Evolutionary conservation across 2,888 invertebrate species (phyloP), one percentile per base, ranked within the genome.

Genomic region (Cinara cedri): DNA sequence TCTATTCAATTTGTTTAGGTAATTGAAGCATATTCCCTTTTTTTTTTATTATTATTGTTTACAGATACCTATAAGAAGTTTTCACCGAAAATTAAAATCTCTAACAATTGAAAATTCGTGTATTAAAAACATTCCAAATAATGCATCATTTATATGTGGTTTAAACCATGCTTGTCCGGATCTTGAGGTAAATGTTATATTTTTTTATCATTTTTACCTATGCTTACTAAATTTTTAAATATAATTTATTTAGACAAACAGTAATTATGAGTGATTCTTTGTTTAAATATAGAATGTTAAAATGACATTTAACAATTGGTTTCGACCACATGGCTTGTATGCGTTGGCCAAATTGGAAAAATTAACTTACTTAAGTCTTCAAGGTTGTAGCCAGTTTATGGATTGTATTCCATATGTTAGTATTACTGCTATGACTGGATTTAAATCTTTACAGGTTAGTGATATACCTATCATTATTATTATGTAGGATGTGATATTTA

Each of bases 351-450:
- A 93, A 86, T 86, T 91, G 84, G 86, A 88, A 1, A 85, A 86
- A 9, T 87, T 94, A 42, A 88, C 88, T 57, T 88, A 89, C 55
- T 86, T 94, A 8, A 87, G 89, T 78, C 85, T 92, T 82, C 87
- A 89, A 60, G 90, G 91, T 55, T 94, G 94, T 84, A 86, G 86
- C 76, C 88, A 90, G 68, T 86, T 94, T 82, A 88, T 89, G 0
- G 92, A 93, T 85, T 92, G 91, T 84, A 90, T 92, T 19, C 92
- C 93, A 0, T 93, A 93, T 85, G 90, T 92, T 0, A 92, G 92
- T 84, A 89, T 94, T 81, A 90, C 93, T 0, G 89, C 91, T 0
- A 86, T 91, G 83, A 91, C 91, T 84, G 94, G 94, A 0, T 93
- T 91, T 85, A 87, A 88, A 83, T 85, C 86, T 1, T 85, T 92